Conservation (phyloP, 2,113 vertebrate species). For the Trichomycterus rosablanca region DNA sequence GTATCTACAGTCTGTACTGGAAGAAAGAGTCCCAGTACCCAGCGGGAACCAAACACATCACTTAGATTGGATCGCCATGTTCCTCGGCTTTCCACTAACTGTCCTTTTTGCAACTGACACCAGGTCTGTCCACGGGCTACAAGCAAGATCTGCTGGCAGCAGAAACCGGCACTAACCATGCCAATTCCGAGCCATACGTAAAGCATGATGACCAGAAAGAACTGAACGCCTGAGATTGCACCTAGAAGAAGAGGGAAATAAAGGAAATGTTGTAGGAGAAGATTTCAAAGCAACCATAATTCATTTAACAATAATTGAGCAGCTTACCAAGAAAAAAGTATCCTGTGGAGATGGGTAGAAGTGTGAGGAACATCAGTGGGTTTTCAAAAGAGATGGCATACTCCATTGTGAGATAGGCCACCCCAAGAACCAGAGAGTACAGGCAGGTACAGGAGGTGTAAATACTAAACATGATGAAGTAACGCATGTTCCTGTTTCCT, state of each 20-base stretch:
- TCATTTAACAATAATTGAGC: not conserved
- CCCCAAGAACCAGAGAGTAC: constrained; percentile 86
- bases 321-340: constrained; percentile 94
- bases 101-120: constrained; percentile 82
- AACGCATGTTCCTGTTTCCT: constrained; percentile 92
- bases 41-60: constrained; percentile 89
- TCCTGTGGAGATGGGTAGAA: constrained; percentile 87
- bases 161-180: constrained; percentile 91
- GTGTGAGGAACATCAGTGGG: constrained; percentile 89
- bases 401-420: constrained; percentile 86
- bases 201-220: constrained; percentile 96
- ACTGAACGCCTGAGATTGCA: constrained; percentile 84
- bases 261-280: not conserved
- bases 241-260: constrained; percentile 58
- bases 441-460: constrained; percentile 91
- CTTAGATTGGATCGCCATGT: constrained; percentile 85
- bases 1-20: constrained; percentile 80
- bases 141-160: constrained; percentile 92
- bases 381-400: constrained; percentile 89
- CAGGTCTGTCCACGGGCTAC: constrained; percentile 88
- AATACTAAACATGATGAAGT: constrained; percentile 96
- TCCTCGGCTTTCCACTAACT: constrained; percentile 65
- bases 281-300: not conserved
- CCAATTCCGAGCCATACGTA: constrained; percentile 96
- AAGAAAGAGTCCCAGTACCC: constrained; percentile 85